These are phyloP conservation scores for Microhierax caerulescens DNA, from an alignment of 2,797 vertebrate genomes.

Conservation along the genomic window DNA sequence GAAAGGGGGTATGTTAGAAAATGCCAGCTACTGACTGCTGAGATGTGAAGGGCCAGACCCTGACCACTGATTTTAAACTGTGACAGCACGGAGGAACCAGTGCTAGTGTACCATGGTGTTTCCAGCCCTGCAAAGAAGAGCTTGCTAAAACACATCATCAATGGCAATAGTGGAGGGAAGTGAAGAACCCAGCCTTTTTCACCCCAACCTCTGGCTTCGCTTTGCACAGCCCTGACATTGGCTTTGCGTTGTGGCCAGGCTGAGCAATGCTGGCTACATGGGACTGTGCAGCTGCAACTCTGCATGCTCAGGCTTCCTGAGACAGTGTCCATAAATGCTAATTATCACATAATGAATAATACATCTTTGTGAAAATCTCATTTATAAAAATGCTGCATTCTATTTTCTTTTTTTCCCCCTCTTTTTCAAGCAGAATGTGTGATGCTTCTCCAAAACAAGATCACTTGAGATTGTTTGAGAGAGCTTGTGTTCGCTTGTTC, in stretches of 20 bases:
- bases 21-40: neutral
- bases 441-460: neutral
- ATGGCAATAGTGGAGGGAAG: neutral
- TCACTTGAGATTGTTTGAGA: too few relatives aligned
- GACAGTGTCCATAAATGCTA: neutral
- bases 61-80: neutral
- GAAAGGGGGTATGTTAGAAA: neutral
- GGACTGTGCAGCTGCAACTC: neutral
- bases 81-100: neutral
- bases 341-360: neutral
- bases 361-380: neutral
- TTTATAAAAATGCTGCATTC: neutral
- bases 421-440: neutral
- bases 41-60: neutral
- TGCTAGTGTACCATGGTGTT: neutral
- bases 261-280: neutral
- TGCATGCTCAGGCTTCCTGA: neutral
- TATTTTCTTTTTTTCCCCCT: neutral
- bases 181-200: neutral
- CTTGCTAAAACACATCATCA: neutral
- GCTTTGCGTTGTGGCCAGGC: neutral
- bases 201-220: neutral
- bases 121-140: neutral
- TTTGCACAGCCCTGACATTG: neutral
- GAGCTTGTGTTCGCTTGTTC: neutral